A percentile compares a stretch with the other conserved stretches of the same genome.
These are phyloP conservation scores for Eledona agricola DNA, from an alignment of 2,888 invertebrate genomes.

Conservation along the genomic window DNA sequence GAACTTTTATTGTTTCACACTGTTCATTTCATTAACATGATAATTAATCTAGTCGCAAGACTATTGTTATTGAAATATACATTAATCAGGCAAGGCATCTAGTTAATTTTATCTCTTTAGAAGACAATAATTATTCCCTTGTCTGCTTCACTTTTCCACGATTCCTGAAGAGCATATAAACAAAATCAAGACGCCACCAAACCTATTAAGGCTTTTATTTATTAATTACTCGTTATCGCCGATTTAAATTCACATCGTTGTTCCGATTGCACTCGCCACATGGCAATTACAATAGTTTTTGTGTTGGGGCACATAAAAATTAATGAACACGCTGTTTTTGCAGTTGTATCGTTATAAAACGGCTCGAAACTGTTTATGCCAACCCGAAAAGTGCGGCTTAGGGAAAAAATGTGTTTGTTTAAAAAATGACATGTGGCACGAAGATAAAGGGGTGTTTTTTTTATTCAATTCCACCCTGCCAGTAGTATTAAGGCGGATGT, in stretches of 20 bases:
- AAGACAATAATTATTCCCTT: slow-evolving; percentile 34
- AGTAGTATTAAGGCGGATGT: no score
- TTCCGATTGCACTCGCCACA: background rate
- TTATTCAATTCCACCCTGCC: no score
- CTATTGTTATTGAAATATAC: slow-evolving; percentile 37
- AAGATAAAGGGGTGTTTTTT: no score
- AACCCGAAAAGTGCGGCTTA: no score
- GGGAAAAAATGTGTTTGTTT: no score
- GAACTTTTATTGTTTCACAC: slow-evolving; percentile 36
- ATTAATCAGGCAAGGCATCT: slow-evolving; percentile 35
- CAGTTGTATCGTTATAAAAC: no score
- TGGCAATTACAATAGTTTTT: no score
- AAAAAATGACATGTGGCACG: no score
- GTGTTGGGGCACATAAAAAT: slow-evolving; percentile 1
- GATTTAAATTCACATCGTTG: background rate
- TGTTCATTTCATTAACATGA: slow-evolving; percentile 34
- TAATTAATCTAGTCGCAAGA: slow-evolving; percentile 34
- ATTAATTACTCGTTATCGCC: background rate
- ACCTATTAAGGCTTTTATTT: no score
- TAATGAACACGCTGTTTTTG: slow-evolving; percentile 13
- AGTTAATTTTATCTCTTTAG: slow-evolving; percentile 38
- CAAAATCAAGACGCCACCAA: slow-evolving; percentile 14
- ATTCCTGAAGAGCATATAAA: slow-evolving; percentile 27
- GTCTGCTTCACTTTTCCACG: slow-evolving; percentile 25
- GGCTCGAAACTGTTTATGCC: no score